Evolutionary conservation across 53 echinoderm and acorn worm species (phyloP), one percentile per base, ranked within the genome.

Genomic region (Henricia sp.): DNA sequence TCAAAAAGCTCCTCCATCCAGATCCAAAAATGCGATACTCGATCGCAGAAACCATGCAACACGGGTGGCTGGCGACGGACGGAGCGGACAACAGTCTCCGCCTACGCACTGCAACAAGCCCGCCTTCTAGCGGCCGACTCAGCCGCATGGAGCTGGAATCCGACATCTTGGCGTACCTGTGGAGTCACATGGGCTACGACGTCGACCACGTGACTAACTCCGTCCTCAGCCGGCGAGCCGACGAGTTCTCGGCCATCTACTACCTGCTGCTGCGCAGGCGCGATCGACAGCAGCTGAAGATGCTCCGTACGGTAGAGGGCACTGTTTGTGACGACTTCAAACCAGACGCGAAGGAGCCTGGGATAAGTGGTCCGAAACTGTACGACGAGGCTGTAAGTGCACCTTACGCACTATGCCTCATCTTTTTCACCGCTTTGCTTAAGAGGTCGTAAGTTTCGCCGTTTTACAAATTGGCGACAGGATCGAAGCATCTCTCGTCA

Each of bases 201-300:
- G 62, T 91, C 28, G 76, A 74, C 55, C 88, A 89, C 83, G 91
- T 96, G 41, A 91, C 91, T 55, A 87, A 93, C 38, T 91, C 96
- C 1, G 91, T 96, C 67, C 68, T 96, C 28, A 70, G 77, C 8
- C 85, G 88, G 28, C 57, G 91, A 72, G 90, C 93, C 40, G 93
- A 96, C 56, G 93, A 96, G 62, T 93, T 82, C 78, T 92, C 93
- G 26, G 96, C 96, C 55, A 84, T 96, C 21, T 96, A 96, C 63
- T 57, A 91, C 35, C 83, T 96, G 5, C 57, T 96, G 24, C 67
- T 84, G 43, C 84, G 80, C 55, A 83, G 41, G 32, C 88, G 92
- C n/a, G 82, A 84, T 19, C 65, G 85, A 4, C 80, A 71, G 52
- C 85, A 88, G 19, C 39, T 85, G 9, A 77, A 80, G 67, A 72